Base-by-base conservation (phyloP, 2,888 invertebrate genomes). In the Callyntrura sp. region DNA sequence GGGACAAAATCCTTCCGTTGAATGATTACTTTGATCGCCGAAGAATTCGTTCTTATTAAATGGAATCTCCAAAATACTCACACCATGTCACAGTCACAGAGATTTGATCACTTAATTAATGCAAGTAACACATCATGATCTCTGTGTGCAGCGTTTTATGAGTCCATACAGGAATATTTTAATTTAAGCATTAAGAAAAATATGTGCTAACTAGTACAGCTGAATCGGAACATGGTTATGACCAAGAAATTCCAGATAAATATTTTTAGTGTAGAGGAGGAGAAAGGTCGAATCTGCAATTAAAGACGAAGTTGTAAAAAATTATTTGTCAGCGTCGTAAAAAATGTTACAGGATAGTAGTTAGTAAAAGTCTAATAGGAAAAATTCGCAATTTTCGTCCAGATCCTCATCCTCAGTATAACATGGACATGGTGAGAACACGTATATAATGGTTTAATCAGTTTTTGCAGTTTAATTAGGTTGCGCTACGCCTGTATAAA, bases 271-370 rank as follows among this genome's bases (percentile, higher is more conserved):
- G 23, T n/a, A 20, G 48, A 20, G 55, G 70, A 57, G 87, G 57
- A 57, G 57, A 87, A 87, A 87, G 87, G 87, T 87, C 87, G 78
- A 62, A 65, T 51, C 81, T 70, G 79, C 81, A 68, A 81, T 87
- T 70, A 87, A 57, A 55, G 25, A n/a, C 11, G 20, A 25, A 57
- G n/a, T 14, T 57, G 17, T 17, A n/a, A n/a, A 17, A 14, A 3
- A 17, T 57, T 2, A 14, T n/a, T 57, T 57, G 57, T 14, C 57
- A 57, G 2, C 51, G 11, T 14, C 51, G 11, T 51, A n/a, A 14
- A 51, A 51, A 51, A 51, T 51, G 51, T 51, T 51, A 14, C 11
- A 51, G 51, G 14, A 51, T 51, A 51, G 51, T 51, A 51, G 51
- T 51, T n/a, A 51, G 5, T 51, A 9, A 35, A 35, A 35, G 35